A percentile compares a stretch with the other conserved stretches of the same genome.
Evolutionary conservation across 1,140 invertebrate species (phyloP).

Genomic region (Acromyrmex echinatior): DNA sequence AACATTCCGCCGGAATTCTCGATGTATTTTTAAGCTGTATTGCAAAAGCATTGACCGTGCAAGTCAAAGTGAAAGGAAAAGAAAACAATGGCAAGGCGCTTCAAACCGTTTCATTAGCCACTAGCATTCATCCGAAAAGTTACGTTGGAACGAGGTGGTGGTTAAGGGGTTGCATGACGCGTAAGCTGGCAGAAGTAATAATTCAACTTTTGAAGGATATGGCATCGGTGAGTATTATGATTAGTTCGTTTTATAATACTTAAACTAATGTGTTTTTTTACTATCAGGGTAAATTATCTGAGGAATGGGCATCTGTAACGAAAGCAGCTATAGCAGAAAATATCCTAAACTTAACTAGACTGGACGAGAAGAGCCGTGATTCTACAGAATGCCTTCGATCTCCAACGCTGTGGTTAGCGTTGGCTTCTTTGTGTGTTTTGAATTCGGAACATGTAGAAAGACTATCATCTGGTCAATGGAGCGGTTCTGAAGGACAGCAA

Average conservation of each 20-base stretch:
- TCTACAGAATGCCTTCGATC: constrained; percentile 93
- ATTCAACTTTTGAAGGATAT: constrained; percentile 96
- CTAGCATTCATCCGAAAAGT: constrained; percentile 88
- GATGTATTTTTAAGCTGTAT: constrained; percentile 96
- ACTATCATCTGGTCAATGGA: constrained; percentile 91
- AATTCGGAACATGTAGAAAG: constrained; percentile 96
- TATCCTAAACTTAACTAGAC: constrained; percentile 94
- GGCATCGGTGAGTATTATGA: constrained; percentile 91
- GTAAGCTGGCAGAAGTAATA: constrained; percentile 95
- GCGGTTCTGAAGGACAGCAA: constrained; percentile 88
- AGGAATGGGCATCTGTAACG: constrained; percentile 94
- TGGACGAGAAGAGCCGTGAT: constrained; percentile 91
- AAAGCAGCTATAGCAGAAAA: constrained; percentile 97
- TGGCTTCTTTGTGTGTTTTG: constrained; percentile 97
- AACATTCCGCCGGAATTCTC: constrained; percentile 90
- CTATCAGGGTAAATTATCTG: constrained; percentile 93
- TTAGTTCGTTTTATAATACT: constrained; percentile 27
- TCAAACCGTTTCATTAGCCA: constrained; percentile 88
- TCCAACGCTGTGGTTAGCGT: constrained; percentile 95
- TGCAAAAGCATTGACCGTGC: constrained; percentile 94
- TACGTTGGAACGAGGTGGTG: constrained; percentile 92
- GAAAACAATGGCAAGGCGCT: constrained; percentile 90
- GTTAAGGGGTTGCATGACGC: constrained; percentile 93
- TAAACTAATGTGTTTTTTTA: neutral
- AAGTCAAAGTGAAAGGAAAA: constrained; percentile 94